Base-by-base conservation (phyloP, 2,888 invertebrate species). In the Hydrotaea cyrtoneurina region DNA sequence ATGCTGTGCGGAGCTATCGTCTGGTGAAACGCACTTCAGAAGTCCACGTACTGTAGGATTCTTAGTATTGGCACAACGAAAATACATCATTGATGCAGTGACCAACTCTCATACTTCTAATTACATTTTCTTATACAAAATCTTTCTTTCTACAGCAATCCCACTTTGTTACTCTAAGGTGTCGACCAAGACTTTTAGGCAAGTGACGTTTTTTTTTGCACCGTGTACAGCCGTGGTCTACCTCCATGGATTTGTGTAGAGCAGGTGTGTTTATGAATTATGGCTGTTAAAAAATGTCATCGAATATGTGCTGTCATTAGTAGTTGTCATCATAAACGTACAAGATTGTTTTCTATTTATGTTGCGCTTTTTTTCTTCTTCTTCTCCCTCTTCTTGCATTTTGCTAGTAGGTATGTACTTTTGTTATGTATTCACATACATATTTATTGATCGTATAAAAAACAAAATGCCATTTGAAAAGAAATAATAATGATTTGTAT, bases 301-400 rank as follows among this genome's bases (percentile, higher is more conserved):
- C 74, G 78, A 80, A 85, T 82, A 83, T 86, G 83, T 82, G 86
- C 86, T 86, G 86, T 87, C 86, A 87, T 85, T 86, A 80, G 84
- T 84, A 86, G 82, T 86, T 86, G 86, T 86, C 86, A 86, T 78
- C 84, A 83, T 83, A 87, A 83, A 82, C 80, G 83, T 82, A 82
- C 82, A 82, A 77, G 79, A 85, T 82, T 81, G 64, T 39, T 39
- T 39, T 39, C 69, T 69, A 23, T 21, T 69, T 69, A 21, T 69
- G 69, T 69, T 39, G 59, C 69, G 43, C 10, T 7, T 31, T 31
- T 31, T 31, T 31, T 31, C 31, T 31, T 31, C 31, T 31, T n/a
- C n/a, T n/a, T n/a, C n/a, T n/a, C n/a, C n/a, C n/a, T n/a, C n/a
- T 7, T 31, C 31, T 31, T 36, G 26, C 19, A 55, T 55, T 55